Percentiles rank a stretch among this genome's conserved stretches.
phyloP scores from a whole-genome alignment of 2,888 invertebrate species.

The Amphipyra tragopoginis region DNA sequence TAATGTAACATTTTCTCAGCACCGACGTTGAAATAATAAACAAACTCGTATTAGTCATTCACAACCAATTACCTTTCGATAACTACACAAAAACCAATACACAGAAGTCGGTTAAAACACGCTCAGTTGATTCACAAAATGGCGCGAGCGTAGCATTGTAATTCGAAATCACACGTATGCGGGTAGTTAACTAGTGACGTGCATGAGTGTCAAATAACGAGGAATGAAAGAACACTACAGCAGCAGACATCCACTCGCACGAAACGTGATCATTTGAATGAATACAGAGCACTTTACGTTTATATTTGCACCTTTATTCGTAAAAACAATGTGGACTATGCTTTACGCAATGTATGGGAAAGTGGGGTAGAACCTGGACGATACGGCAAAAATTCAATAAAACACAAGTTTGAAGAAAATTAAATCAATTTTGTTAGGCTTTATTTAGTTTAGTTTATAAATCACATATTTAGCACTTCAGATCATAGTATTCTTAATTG shows the following conservation, averaged over 20 bases:
- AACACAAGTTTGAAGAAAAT: too few species aligned
- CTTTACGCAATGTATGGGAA: background rate
- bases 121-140: slow-evolving; percentile 39
- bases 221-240: slow-evolving; percentile 41
- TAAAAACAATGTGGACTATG: slow-evolving; percentile 7
- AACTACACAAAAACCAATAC: slow-evolving; percentile 20
- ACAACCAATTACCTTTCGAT: slow-evolving; percentile 6
- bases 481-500: too few species aligned
- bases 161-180: slow-evolving; percentile 36
- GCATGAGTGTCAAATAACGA: slow-evolving; percentile 42
- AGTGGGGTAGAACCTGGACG: too few species aligned
- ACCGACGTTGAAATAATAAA: background rate
- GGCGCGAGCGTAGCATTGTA: slow-evolving; percentile 8
- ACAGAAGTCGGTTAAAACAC: too few species aligned
- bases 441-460: too few species aligned
- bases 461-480: too few species aligned
- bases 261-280: slow-evolving; percentile 42
- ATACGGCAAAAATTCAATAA: too few species aligned
- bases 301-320: slow-evolving; percentile 24
- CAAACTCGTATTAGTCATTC: background rate
- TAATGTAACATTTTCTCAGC: too few species aligned
- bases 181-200: slow-evolving; percentile 26
- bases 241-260: slow-evolving; percentile 28
- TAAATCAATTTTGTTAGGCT: too few species aligned
- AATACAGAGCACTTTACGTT: slow-evolving; percentile 21